Conservation (phyloP, 1,140 invertebrate genomes). For the Ruditapes philippinarum region DNA sequence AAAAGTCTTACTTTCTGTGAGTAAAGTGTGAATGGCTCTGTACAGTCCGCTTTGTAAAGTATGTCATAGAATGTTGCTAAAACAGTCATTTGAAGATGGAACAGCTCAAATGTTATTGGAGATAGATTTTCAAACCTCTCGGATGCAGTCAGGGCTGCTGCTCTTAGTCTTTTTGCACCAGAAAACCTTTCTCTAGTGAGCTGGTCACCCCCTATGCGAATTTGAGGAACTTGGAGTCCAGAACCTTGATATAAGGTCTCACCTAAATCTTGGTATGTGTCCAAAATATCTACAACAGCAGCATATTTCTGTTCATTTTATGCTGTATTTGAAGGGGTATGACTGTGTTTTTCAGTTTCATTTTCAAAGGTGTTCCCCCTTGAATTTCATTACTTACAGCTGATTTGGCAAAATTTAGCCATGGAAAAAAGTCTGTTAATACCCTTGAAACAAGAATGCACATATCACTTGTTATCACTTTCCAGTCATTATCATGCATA, state of each 20-base stretch:
- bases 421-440: conserved; percentile 30
- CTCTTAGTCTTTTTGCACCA: no score
- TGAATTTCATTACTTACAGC: neutral
- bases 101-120: no score
- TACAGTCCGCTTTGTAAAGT: conserved; percentile 44
- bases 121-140: no score
- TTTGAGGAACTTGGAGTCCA: no score
- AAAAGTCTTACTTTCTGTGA: conserved; percentile 19
- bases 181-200: no score
- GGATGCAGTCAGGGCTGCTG: no score
- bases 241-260: no score
- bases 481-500: neutral
- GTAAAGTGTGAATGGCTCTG: conserved; percentile 49
- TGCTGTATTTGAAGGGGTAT: neutral
- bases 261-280: no score
- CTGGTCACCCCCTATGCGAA: no score
- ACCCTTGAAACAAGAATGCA: conserved; percentile 3
- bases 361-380: neutral
- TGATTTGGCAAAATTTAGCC: neutral
- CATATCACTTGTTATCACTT: conserved; percentile 1
- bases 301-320: no score
- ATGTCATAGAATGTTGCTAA: conserved; percentile 52
- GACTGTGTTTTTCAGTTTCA: neutral
- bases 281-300: no score
- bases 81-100: no score